Conservation (phyloP, 1,140 invertebrate species). For the Lepeophtheirus salmonis region DNA sequence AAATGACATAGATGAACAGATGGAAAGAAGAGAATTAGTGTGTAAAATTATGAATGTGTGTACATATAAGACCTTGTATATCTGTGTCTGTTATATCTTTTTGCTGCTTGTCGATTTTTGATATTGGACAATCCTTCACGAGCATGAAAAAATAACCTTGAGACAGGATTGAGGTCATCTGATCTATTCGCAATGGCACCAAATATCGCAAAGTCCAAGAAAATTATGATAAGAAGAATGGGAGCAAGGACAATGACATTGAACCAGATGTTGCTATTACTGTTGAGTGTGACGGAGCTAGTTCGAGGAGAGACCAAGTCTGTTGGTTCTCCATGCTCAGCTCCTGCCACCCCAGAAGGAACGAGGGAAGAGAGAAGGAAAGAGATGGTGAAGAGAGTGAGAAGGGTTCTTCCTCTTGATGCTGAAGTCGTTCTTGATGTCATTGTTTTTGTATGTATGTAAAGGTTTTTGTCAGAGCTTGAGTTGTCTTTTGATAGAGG, state of each 20-base stretch:
- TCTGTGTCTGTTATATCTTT: neutral
- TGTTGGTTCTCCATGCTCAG: neutral
- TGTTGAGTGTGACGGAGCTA: neutral
- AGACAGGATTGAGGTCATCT: conserved; percentile 14
- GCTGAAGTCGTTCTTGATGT: neutral
- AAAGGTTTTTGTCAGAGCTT: neutral
- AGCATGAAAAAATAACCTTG: conserved; percentile 10
- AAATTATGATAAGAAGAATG: neutral
- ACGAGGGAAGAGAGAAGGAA: neutral
- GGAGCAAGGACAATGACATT: conserved; percentile 1
- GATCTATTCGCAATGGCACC: conserved; percentile 5
- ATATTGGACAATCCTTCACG: neutral
- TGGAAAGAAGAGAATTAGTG: neutral
- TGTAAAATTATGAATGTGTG: neutral
- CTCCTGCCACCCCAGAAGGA: neutral
- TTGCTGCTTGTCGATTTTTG: neutral
- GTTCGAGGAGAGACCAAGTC: neutral
- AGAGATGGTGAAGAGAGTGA: neutral
- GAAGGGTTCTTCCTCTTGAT: neutral
- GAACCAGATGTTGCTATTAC: neutral
- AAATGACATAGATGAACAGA: neutral
- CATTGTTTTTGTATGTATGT: neutral
- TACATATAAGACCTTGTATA: neutral
- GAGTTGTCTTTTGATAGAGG: no score
- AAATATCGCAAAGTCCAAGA: conserved; percentile 16